Conservation (phyloP, 1,140 invertebrate genomes). For the Stratiolaelaps scimitus region DNA sequence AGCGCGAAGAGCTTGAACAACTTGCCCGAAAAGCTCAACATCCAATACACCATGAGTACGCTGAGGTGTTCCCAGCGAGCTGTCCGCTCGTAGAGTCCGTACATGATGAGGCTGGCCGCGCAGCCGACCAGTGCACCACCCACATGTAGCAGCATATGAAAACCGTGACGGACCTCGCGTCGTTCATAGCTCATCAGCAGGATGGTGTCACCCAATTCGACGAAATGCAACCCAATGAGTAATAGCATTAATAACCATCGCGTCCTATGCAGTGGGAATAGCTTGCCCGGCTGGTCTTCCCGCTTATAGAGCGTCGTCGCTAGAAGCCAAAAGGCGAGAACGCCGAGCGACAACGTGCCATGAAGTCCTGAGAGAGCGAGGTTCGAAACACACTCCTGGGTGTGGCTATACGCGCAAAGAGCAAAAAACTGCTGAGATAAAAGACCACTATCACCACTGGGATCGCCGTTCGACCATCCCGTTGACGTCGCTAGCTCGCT, state of each 20-base stretch:
- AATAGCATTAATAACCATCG: slow-evolving; percentile 33
- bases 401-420: not conserved
- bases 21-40: slow-evolving; percentile 30
- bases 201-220: slow-evolving; percentile 34
- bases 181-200: slow-evolving; percentile 30
- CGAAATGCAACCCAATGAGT: slow-evolving; percentile 30
- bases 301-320: not conserved
- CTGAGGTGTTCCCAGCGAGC: slow-evolving; percentile 31
- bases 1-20: slow-evolving; percentile 32
- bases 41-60: slow-evolving; percentile 34
- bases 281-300: not conserved
- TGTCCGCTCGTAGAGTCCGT: slow-evolving; percentile 32
- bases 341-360: not conserved
- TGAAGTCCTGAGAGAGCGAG: slow-evolving; percentile 7
- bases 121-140: slow-evolving; percentile 29
- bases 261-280: slow-evolving; percentile 14
- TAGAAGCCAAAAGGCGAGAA: not conserved
- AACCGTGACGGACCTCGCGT: not conserved
- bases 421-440: not conserved
- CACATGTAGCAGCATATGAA: slow-evolving; percentile 32
- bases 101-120: slow-evolving; percentile 31
- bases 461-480: too few relatives aligned
- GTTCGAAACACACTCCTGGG: not conserved
- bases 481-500: too few relatives aligned
- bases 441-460: not conserved